phyloP scores from a whole-genome alignment of 2,888 invertebrate genomes.

The Tenthredo scrophulariae region DNA sequence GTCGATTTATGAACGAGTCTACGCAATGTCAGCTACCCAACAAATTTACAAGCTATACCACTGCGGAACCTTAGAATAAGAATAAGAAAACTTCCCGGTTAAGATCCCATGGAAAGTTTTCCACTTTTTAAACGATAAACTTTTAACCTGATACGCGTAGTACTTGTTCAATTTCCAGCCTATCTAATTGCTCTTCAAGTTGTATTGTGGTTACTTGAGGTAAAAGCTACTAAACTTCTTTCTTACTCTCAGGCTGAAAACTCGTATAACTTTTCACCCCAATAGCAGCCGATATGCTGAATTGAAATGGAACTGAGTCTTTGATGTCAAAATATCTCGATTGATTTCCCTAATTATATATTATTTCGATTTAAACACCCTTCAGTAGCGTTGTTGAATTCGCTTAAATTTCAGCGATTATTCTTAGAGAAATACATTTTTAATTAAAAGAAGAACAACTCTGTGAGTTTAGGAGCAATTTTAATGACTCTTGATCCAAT shows the following conservation, averaged over 20 bases:
- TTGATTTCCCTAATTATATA: not conserved
- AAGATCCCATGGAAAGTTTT: conserved; percentile 44
- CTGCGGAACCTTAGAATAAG: not conserved
- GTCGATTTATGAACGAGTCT: not conserved
- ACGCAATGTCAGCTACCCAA: not conserved
- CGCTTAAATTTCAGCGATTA: not conserved
- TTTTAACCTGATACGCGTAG: conserved; percentile 39
- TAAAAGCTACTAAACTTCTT: conserved; percentile 16
- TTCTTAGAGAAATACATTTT: not conserved
- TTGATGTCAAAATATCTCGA: not conserved
- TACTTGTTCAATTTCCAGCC: conserved; percentile 40
- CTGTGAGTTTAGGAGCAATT: not conserved
- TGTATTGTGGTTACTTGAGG: conserved; percentile 8
- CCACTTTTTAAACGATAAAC: conserved; percentile 47
- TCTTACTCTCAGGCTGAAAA: not conserved
- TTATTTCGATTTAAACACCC: not conserved
- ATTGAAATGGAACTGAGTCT: not conserved
- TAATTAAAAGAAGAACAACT: not conserved
- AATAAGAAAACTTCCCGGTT: conserved; percentile 28
- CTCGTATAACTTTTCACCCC: not conserved
- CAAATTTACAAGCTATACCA: not conserved
- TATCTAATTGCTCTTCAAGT: conserved; percentile 36
- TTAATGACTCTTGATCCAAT: not conserved
- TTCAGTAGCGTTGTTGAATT: not conserved
- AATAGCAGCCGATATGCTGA: not conserved